Evolutionary conservation across 2,888 invertebrate genomes (phyloP).

Genomic region (Agonopterix arenella): DNA sequence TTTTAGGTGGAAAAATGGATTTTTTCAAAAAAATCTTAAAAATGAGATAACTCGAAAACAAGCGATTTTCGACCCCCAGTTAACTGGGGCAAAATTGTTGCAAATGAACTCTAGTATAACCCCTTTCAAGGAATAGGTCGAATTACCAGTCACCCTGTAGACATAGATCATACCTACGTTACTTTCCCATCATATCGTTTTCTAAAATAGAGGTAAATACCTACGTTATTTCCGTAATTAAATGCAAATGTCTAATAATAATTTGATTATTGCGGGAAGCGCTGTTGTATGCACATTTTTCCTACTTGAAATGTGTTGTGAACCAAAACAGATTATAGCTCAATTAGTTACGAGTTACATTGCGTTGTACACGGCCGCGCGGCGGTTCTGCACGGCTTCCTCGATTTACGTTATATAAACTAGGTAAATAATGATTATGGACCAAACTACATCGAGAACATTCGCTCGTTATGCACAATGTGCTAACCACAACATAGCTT

Average conservation of each 20-base stretch:
- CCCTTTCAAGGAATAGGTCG: too few relatives aligned
- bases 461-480: conserved; percentile 2
- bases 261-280: not conserved
- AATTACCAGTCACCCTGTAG: too few relatives aligned
- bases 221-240: not conserved
- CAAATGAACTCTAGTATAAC: too few relatives aligned
- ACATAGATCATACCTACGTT: too few relatives aligned
- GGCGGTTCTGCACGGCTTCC: conserved; percentile 27
- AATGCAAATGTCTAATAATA: not conserved
- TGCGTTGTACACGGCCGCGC: conserved; percentile 7
- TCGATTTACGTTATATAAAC: conserved; percentile 12
- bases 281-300: too few relatives aligned
- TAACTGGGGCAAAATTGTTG: too few relatives aligned
- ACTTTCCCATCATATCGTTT: too few relatives aligned
- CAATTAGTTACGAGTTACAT: conserved; percentile 7
- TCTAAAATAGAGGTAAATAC: too few relatives aligned
- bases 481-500: not conserved
- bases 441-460: not conserved
- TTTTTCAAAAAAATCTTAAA: too few relatives aligned
- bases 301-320: conserved; percentile 1
- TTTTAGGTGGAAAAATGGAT: too few relatives aligned
- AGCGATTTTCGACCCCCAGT: too few relatives aligned
- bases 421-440: conserved; percentile 1
- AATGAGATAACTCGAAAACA: too few relatives aligned
- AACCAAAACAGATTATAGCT: conserved; percentile 4